Base-by-base conservation (phyloP, 2,113 vertebrate genomes). In the Sinocyclocheilus anshuiensis region DNA sequence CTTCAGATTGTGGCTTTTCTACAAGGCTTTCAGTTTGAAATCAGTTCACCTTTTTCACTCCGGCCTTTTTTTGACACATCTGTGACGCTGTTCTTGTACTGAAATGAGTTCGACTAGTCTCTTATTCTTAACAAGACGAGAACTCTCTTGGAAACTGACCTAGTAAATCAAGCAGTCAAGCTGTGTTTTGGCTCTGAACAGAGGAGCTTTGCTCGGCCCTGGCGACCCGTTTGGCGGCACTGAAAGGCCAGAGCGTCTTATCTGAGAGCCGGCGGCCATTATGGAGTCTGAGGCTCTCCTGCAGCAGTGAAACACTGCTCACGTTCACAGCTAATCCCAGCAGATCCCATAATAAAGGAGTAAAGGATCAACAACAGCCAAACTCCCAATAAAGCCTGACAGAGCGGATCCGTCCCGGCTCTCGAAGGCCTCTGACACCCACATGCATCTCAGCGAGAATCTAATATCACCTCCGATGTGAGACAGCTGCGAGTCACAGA, bases 221-320 rank as follows among this genome's bases (percentile, higher is more conserved):
- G 86, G 29, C 84, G 77, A 29, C 86, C 86, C 87, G 76, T 50
- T 86, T 77, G 90, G 81, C 86, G 39, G 16, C 55, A 26, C 59
- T 88, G 85, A 88, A 88, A 84, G 77, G 42, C 45, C 50, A 26
- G 4, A 16, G 4, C 45, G 71, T 82, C 77, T 87, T 83, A 90
- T 90, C 81, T 59, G 59, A 83, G 79, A 85, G 85, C 85, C 81
- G 87, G 84, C 71, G 87, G 88, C 79, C 78, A 86, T 89, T 89
- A 86, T 75, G 9, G 45, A 77, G 86, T 77, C 86, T 88, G 67
- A 84, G 50, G 22, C 48, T 71, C 71, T 88, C 48, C 50, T 84
- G 9, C 36, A 79, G 50, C 36, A 29, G 48, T 39, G 63, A 84
- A 57, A 78, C 55, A 39, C 24, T 0, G 33, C 36, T 86, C 79